These are phyloP conservation scores for Leptopilina syphax DNA, from an alignment of 2,888 invertebrate species.

Conservation along the genomic window DNA sequence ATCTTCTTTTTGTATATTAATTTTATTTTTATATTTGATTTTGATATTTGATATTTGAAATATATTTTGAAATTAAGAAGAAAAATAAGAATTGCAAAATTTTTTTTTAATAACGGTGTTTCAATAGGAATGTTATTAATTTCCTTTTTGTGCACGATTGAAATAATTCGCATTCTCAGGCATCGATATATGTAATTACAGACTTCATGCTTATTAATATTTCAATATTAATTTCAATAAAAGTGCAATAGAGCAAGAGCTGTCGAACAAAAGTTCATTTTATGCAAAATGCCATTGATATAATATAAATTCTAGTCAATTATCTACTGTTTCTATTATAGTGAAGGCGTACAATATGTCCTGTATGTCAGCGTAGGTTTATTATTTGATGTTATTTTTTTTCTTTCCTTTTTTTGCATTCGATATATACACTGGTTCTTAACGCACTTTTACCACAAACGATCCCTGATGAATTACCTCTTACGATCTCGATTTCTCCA, in stretches of 20 bases:
- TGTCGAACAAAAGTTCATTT: conserved; percentile 28
- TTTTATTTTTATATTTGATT: background rate
- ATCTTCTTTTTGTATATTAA: background rate
- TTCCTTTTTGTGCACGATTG: background rate
- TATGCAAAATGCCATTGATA: conserved; percentile 31
- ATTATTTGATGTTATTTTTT: conserved; percentile 46
- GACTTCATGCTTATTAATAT: background rate
- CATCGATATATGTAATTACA: background rate
- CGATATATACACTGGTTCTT: conserved; percentile 32
- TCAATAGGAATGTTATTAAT: background rate
- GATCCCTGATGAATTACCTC: conserved; percentile 10
- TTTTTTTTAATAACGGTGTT: background rate
- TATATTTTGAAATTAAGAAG: no score
- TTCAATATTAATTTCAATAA: conserved; percentile 18
- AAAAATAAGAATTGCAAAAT: background rate
- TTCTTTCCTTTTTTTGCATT: conserved; percentile 26
- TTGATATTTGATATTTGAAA: background rate
- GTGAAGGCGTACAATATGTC: conserved; percentile 47
- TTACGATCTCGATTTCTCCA: conserved; percentile 34
- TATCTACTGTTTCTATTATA: conserved; percentile 41
- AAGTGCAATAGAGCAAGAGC: conserved; percentile 12
- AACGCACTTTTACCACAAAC: conserved; percentile 12
- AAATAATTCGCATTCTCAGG: conserved; percentile 1
- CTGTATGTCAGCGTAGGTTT: conserved; percentile 45
- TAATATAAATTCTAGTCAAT: conserved; percentile 28